A percentile compares a stretch with the other conserved stretches of the same genome.
phyloP scores from a whole-genome alignment of 2,888 invertebrate genomes.

The Drosophila paracracens region DNA sequence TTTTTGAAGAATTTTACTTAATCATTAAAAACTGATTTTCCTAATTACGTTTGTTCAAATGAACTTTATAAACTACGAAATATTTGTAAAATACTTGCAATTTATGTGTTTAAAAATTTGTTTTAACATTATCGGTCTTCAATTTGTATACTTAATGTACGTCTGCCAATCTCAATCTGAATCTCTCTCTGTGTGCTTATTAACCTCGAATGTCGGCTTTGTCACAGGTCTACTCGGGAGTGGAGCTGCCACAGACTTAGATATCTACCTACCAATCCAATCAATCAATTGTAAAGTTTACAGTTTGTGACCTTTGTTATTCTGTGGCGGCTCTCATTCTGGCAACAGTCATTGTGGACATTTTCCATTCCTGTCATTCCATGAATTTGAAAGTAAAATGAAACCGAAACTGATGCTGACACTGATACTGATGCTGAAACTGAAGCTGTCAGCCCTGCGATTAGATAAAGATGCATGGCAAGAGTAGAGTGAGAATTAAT shows the following conservation, averaged over 20 bases:
- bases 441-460: conserved; percentile 51
- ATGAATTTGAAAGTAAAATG: conserved; percentile 66
- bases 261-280: conserved; percentile 37
- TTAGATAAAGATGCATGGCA: conserved; percentile 60
- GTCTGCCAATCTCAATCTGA: conserved; percentile 17
- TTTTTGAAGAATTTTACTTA: background rate
- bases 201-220: conserved; percentile 64
- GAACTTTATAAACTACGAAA: background rate
- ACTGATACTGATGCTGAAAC: conserved; percentile 32
- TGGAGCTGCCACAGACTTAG: conserved; percentile 4
- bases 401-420: conserved; percentile 34
- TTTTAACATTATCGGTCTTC: background rate
- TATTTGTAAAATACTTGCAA: background rate
- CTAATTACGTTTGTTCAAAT: background rate
- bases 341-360: conserved; percentile 50
- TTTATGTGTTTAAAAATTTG: background rate
- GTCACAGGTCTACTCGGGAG: conserved; percentile 28
- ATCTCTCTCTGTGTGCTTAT: conserved; percentile 50
- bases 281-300: conserved; percentile 76
- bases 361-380: conserved; percentile 65
- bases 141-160: conserved; percentile 2
- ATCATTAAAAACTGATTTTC: background rate
- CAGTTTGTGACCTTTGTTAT: conserved; percentile 67
- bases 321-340: conserved; percentile 26
- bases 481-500: conserved; percentile 7